phyloP scores from a whole-genome alignment of 2,797 vertebrate genomes.

The Gallirallus australis region DNA sequence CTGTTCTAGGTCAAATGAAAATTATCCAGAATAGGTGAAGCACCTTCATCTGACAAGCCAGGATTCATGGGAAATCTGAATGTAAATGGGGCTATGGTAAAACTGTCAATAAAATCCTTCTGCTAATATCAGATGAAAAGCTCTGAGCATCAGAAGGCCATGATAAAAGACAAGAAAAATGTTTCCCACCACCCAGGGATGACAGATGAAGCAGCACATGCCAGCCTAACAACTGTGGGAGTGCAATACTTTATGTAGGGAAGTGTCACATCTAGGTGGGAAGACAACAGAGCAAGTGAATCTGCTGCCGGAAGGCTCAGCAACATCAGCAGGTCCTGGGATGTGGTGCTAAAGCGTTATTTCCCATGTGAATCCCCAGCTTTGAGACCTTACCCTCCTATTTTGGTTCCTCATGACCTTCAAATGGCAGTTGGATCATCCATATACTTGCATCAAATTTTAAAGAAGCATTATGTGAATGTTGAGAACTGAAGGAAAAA shows the following conservation, averaged over 20 bases:
- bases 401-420: background rate
- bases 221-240: background rate
- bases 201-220: background rate
- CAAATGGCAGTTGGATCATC: background rate
- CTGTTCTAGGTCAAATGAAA: background rate
- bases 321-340: background rate
- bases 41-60: background rate
- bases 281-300: background rate
- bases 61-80: background rate
- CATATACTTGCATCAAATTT: background rate
- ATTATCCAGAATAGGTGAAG: background rate
- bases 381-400: background rate
- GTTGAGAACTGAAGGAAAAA: background rate
- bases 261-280: background rate
- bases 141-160: background rate
- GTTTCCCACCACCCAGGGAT: background rate
- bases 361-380: rapidly evolving
- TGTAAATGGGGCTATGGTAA: background rate
- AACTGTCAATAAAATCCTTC: background rate
- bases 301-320: background rate
- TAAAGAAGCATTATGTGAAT: background rate
- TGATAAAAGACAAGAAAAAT: background rate
- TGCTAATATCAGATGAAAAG: background rate
- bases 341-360: background rate
- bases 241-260: background rate